These are phyloP conservation scores for Sclerurus mexicanus DNA, from an alignment of 2,113 vertebrate genomes.

Conservation along the genomic window DNA sequence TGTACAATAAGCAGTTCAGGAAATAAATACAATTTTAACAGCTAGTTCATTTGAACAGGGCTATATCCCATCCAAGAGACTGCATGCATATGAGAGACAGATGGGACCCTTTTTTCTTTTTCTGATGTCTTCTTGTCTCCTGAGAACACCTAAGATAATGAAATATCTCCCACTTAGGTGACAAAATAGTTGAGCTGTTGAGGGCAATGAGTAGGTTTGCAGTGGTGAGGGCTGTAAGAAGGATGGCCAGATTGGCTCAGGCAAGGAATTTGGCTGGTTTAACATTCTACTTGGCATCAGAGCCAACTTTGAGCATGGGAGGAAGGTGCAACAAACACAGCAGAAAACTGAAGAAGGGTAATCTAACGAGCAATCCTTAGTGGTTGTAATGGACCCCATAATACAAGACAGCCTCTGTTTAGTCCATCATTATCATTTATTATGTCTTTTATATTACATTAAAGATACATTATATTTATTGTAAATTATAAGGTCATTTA, in stretches of 20 bases:
- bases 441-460: background rate
- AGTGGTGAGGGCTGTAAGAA: background rate
- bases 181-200: background rate
- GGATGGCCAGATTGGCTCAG: background rate
- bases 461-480: background rate
- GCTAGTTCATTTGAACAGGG: background rate
- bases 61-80: background rate
- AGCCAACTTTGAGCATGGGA: background rate
- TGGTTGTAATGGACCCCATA: background rate
- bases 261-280: background rate
- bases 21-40: background rate
- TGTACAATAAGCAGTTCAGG: too few relatives aligned
- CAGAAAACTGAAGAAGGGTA: background rate
- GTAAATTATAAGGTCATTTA: background rate
- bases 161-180: background rate
- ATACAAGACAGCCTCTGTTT: background rate
- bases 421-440: background rate
- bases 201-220: background rate
- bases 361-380: background rate
- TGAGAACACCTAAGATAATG: background rate
- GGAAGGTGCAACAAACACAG: background rate
- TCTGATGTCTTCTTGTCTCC: background rate
- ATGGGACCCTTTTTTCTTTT: background rate
- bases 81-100: background rate
- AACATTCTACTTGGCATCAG: too few relatives aligned